Base-by-base conservation (phyloP, 2,797 vertebrate genomes). In the Fistularia commersonii region DNA sequence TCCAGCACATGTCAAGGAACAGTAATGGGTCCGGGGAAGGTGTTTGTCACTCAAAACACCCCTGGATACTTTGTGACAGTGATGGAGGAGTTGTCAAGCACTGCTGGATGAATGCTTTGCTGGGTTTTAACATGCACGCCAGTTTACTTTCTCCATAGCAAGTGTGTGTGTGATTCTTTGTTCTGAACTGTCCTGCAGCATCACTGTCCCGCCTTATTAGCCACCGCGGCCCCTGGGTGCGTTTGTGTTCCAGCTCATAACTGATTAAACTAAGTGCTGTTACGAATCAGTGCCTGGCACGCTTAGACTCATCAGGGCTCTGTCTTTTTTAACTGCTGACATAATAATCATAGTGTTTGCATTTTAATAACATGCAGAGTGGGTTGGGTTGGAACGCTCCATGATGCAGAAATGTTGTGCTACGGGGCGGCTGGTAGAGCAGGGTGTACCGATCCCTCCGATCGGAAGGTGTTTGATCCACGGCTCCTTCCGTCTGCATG, bases 31-130 rank as follows among this genome's bases (percentile, higher is more conserved):
- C 39, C 14, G 33, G 41, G 41, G 48, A 69, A 64, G 76, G 60
- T 64, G 46, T 62, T 60, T 55, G 51, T 48, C 57, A 37, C 41
- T 55, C 11, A 35, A 59, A 48, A 45, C 42, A 31, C 11, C 55
- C 46, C 38, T 1, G 15, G 8, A 32, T 8, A 60, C n/a, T n/a
- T n/a, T 54, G 48, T 34, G 36, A 39, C 50, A 45, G 41, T 12
- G 61, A 66, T 63, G 34, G 34, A 68, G 52, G 8, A 45, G 42
- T 12, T 72, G 69, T 69, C 62, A 59, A 42, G n/a, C 47, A 35
- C 39, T 8, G 54, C 36, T 60, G 13, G 43, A 32, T 34, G 23
- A 38, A n/a, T n/a, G n/a, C n/a, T n/a, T n/a, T n/a, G n/a, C n/a
- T 45, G 43, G 6, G 14, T 43, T 9, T 56, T 39, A 44, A 11